Base-by-base conservation (phyloP, 2,888 invertebrate species). In the Keiferia lycopersicella region DNA sequence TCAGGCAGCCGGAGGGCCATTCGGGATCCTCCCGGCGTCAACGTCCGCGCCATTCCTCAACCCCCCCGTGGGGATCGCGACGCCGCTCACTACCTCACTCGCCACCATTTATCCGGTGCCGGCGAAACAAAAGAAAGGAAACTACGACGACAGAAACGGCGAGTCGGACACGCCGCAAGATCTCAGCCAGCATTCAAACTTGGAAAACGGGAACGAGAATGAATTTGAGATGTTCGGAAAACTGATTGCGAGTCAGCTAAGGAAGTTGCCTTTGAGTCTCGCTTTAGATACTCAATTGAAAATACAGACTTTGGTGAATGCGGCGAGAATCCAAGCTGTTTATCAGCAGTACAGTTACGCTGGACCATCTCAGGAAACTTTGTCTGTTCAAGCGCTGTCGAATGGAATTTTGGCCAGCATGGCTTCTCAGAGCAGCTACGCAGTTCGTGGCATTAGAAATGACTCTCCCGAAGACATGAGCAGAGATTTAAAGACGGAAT, bases 181-280 rank as follows among this genome's bases (percentile, higher is more conserved):
- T 73, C 74, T 91, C 69, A 91, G 90, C 72, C 91, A 91, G 76
- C 88, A 89, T 76, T 83, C 89, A 20, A 87, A 88, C 76, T 82
- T 88, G 22, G 91, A 91, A 68, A 85, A 81, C 67, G 88, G 84
- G 38, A 90, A 87, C 69, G 91, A 91, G 68, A 91, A 91, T 68
- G 91, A 91, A 74, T 91, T 91, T 60, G 91, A 91, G 74, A 91
- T 91, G 91, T 91, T 91, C 67, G 91, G 89, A 45, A 91, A 91
- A 75, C 72, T 91, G 71, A 91, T 91, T 65, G 88, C 91, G 30
- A 91, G 90, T 73, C 91, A 91, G 72, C 73, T 91, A 69, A 77
- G 91, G 69, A 92, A 91, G 76, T 73, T 88, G 73, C 88, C 91
- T 45, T 74, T 91, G 50, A 89, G 88, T 66, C 74, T 89, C 76